Percentiles rank a stretch among this genome's conserved stretches.
Evolutionary conservation across 1,140 invertebrate genomes (phyloP).

Genomic region (Tachypleus tridentatus): DNA sequence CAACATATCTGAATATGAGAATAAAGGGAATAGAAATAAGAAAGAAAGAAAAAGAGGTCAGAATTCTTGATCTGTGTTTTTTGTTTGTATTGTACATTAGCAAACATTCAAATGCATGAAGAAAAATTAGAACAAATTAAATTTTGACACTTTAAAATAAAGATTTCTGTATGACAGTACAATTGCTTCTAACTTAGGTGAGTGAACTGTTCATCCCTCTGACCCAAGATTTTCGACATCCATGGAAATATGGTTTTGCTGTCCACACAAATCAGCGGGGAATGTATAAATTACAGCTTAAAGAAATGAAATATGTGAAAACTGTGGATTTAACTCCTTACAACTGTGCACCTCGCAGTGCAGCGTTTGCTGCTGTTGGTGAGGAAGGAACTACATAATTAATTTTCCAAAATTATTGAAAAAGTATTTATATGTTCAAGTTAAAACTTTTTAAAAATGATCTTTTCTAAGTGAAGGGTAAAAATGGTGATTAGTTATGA

Average conservation of each 20-base stretch:
- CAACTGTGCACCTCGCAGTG: constrained; percentile 56
- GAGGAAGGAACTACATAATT: not conserved
- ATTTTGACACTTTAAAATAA: no score
- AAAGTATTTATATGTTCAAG: no score
- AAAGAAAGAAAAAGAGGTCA: not conserved
- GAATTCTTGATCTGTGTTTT: not conserved
- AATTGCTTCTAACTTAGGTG: constrained; percentile 24
- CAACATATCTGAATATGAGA: no score
- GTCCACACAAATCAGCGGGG: constrained; percentile 61
- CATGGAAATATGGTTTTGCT: constrained; percentile 65
- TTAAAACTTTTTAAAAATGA: no score
- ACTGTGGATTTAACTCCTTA: constrained; percentile 59
- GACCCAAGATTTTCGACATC: constrained; percentile 45
- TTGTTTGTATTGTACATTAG: not conserved
- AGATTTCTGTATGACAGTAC: no score
- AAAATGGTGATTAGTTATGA: no score
- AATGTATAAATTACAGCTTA: constrained; percentile 61
- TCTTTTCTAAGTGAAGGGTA: no score
- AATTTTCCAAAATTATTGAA: no score
- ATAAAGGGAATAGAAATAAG: no score
- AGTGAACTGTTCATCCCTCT: constrained; percentile 54
- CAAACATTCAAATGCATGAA: not conserved
- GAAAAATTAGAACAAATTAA: no score
- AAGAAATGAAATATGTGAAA: constrained; percentile 58
- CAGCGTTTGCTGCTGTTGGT: constrained; percentile 65